Evolutionary conservation across 1,140 invertebrate genomes (phyloP), one percentile per base, ranked within the genome.

Genomic region (Asobara japonica): DNA sequence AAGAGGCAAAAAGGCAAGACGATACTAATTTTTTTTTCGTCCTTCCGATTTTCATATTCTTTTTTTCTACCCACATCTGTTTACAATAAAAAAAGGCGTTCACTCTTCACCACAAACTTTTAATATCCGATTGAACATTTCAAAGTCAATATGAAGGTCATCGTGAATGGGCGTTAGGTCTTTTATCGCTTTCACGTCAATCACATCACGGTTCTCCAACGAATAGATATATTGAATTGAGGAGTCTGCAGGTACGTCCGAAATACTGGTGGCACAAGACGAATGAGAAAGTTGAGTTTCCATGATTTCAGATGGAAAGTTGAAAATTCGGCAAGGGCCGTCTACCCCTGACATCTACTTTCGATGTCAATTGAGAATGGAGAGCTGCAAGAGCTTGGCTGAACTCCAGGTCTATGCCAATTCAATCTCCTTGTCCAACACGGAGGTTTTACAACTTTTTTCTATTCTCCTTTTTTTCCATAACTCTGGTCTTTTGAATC

Each of bases 321-420:
- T 45, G 41, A 45, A 45, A 16, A 45, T 45, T 45, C 41, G 41
- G 41, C 41, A 45, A 45, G n/a, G 41, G 18, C 41, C 5, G n/a
- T 45, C 41, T 45, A 16, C 41, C n/a, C 41, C n/a, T n/a, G 18
- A 13, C 5, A 13, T 45, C 41, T 45, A 16, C 41, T 7, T 16
- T 45, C 11, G 41, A 45, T 16, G 41, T 45, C 41, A 45, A 45
- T 45, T 45, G 13, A 45, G 13, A 45, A 16, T 45, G 41, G 41
- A 16, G 41, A 13, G 41, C 18, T 45, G 41, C 41, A 2, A 45
- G 41, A 45, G 41, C 1, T 45, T 45, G 41, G 41, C 41, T 45
- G 41, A 45, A 45, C 41, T n/a, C 41, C 41, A 45, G n/a, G 41
- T 45, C 41, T 45, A 45, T n/a, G 41, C 41, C 41, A 45, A 45